Evolutionary conservation across 2,113 vertebrate species (phyloP), one percentile per base, ranked within the genome.

Genomic region (Pachycephala philippinensis): DNA sequence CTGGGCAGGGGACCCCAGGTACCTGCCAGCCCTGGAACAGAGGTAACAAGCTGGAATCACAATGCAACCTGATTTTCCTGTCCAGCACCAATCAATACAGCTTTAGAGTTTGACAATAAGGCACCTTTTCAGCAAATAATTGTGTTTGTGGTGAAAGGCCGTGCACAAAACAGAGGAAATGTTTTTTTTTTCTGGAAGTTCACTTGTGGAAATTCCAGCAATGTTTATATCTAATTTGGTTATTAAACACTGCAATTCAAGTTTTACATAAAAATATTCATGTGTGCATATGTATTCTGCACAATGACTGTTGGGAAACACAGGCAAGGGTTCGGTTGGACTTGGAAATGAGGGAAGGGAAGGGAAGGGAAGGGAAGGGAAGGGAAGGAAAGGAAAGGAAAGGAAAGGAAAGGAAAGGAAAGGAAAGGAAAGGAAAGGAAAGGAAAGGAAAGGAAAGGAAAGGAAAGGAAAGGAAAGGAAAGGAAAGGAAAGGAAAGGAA

Each of bases 41-140:
- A 87, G 92, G 97, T 71, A 90, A 79, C 92, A 82, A 92, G 84
- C 88, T 61, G 39, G 85, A 85, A 83, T 94, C 70, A 90, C 88
- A 89, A 93, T 81, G 89, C 96, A 92, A 96, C 94, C 92, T 82
- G 90, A 95, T 98, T 97, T 96, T 96, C 93, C 94, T 87, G 83
- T 90, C 95, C 50, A 94, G 96, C 70, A 90, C 77, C 61, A 91
- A 98, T 98, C 98, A 91, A 97, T 98, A 97, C 5, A 10, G 91
- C 94, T 98, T 98, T 96, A 94, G 97, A 97, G 93, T 96, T 91
- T 92, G 97, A 95, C 97, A 97, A 96, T 69, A 91, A 97, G 96
- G 76, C 95, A 93, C 74, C 92, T 97, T 93, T 90, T 72, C 89
- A 95, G 96, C 95, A 97, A 97, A 97, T 95, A 95, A 97, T 88